Evolutionary conservation across 2,888 invertebrate genomes (phyloP).

Genomic region (Carcina quercana): DNA sequence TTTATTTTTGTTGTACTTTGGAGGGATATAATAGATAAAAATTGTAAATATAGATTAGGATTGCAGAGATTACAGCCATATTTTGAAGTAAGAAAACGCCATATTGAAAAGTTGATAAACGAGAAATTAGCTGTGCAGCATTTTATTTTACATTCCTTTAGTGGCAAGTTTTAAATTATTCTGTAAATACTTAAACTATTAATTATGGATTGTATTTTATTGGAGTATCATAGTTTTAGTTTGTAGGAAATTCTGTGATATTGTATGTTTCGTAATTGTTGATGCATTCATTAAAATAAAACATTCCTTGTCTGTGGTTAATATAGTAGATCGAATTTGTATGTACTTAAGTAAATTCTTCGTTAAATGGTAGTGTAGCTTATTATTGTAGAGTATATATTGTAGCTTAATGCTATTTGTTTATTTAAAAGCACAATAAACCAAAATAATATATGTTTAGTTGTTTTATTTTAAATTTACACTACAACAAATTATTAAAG

Average conservation of each 20-base stretch:
- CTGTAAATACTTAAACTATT: conserved; percentile 7
- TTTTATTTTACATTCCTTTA: conserved; percentile 1
- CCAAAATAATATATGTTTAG: conserved; percentile 38
- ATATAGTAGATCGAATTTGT: not conserved
- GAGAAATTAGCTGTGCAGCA: not conserved
- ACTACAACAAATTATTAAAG: not conserved
- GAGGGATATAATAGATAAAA: not conserved
- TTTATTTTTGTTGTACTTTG: not conserved
- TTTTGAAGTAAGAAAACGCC: conserved; percentile 1
- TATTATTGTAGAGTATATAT: conserved; percentile 3
- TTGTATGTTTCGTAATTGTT: conserved; percentile 2
- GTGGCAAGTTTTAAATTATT: conserved; percentile 3
- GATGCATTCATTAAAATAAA: not conserved
- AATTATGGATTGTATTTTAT: conserved; percentile 2
- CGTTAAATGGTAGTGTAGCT: conserved; percentile 1
- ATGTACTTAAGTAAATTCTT: not conserved
- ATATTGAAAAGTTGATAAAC: conserved; percentile 5
- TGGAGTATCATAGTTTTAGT: not conserved
- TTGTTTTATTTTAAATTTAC: not conserved
- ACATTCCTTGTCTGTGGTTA: not conserved
- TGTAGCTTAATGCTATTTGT: conserved; percentile 21
- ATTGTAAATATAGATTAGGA: not conserved
- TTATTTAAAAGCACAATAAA: conserved; percentile 59
- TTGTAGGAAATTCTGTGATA: conserved; percentile 12
- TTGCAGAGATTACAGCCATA: not conserved